Conservation (phyloP, 2,888 invertebrate species). For the Tachina grossa region DNA sequence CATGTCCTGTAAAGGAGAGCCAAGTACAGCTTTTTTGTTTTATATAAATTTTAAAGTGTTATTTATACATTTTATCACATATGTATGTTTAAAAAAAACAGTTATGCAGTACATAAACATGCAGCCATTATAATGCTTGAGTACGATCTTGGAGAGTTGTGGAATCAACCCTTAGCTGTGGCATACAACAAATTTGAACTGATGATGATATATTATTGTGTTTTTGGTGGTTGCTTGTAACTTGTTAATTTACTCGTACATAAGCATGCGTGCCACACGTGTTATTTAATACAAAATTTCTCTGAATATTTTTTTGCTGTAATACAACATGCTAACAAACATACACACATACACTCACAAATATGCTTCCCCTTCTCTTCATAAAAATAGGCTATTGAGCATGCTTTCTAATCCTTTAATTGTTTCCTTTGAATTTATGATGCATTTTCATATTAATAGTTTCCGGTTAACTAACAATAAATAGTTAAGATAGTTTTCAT, state of each 20-base stretch:
- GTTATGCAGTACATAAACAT: too few species aligned
- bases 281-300: constrained; percentile 53
- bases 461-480: constrained; percentile 48
- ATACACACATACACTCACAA: too few species aligned
- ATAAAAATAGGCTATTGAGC: constrained; percentile 11
- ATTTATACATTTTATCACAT: constrained; percentile 42
- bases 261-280: constrained; percentile 72
- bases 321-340: neutral
- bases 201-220: neutral
- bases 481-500: neutral
- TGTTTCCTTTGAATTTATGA: neutral
- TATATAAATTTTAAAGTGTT: constrained; percentile 24
- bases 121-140: constrained; percentile 45
- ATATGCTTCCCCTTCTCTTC: constrained; percentile 11
- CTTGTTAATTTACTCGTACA: constrained; percentile 39
- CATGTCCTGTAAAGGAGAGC: constrained; percentile 23
- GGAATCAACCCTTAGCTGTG: constrained; percentile 18
- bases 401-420: constrained; percentile 24
- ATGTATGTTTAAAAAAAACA: too few species aligned
- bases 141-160: neutral
- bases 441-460: constrained; percentile 6
- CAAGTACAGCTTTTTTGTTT: constrained; percentile 33
- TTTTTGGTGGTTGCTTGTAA: constrained; percentile 41
- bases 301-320: constrained; percentile 27
- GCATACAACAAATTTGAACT: neutral